Percentiles rank a stretch among this genome's conserved stretches.
Conservation (phyloP, 2,797 vertebrate species). For the Thaleichthys pacificus region DNA sequence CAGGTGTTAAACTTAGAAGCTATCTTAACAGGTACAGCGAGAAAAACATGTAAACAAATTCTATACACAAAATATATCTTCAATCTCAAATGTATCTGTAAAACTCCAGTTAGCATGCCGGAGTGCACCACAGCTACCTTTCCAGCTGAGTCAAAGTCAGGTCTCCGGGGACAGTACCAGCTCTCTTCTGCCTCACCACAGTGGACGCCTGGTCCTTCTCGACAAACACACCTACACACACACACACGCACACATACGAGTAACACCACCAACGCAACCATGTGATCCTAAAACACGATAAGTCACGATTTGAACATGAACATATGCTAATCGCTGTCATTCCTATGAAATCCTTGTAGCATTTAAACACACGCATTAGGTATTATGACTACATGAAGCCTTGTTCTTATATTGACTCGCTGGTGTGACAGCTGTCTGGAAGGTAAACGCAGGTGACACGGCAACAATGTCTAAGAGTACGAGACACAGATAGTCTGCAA, state of each 20-base stretch:
- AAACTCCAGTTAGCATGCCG: neutral
- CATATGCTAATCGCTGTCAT: too few species aligned
- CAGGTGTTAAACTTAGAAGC: neutral
- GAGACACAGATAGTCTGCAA: neutral
- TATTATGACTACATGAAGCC: too few species aligned
- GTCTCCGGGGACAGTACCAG: conserved; percentile 29
- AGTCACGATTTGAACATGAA: neutral
- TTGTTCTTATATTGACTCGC: too few species aligned
- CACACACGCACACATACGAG: conserved; percentile 1
- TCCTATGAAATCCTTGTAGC: too few species aligned
- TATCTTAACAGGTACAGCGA: neutral
- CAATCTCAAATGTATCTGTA: neutral
- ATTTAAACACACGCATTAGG: too few species aligned
- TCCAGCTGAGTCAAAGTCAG: conserved; percentile 63
- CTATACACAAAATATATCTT: neutral
- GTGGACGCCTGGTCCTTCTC: conserved; percentile 55
- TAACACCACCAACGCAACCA: neutral
- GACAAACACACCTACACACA: conserved; percentile 59
- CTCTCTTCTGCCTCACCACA: conserved; percentile 70
- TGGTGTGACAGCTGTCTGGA: too few species aligned
- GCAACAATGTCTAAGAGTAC: too few species aligned
- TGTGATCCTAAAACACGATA: neutral
- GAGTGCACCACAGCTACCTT: conserved; percentile 46
- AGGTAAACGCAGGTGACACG: too few species aligned
- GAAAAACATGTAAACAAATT: neutral